Base-by-base conservation (phyloP, 2,113 vertebrate species). In the Reinhardtius hippoglossoides region DNA sequence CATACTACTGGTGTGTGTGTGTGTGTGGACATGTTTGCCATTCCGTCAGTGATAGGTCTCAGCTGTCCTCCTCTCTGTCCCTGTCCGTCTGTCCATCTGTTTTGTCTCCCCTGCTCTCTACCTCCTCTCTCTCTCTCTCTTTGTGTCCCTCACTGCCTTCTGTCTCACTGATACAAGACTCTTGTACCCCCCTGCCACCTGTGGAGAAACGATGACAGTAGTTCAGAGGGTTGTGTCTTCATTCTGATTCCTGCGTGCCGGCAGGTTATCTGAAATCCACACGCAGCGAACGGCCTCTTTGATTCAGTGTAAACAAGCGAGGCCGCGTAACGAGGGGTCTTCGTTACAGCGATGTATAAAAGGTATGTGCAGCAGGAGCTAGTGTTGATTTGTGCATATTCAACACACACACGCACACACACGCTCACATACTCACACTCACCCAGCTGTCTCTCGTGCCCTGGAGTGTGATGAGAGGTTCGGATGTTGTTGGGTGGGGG, bases 1-100 rank as follows among this genome's bases (percentile, higher is more conserved):
- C 15, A 20, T 6, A 13, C 59, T 62, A 44, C 66, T 56, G 10
- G 24, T 24, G 31, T 31, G 31, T 7, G 31, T 31, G 59, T 55
- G 67, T 56, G 69, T 8, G 84, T 84, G 73, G 50, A 83, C 74
- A 83, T 89, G 48, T 82, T 64, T 82, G 13, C 60, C 87, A 87
- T 90, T 86, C 80, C 76, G 42, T 64, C 86, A 85, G 78, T 82
- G 89, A 84, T 73, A 63, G 83, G 42, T 76, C 59, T 83, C 91
- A 91, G 90, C 91, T 91, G 90, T 89, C 73, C 44, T 83, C 64
- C 50, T 59, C 81, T 74, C 63, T 57, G 7, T 73, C 66, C n/a
- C 27, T 35, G 20, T 71, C 70, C 14, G 60, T 83, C 74, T 24
- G 20, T 71, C 70, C 18, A 56, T 83, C 74, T 24, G 5, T 65